A percentile compares a stretch with the other conserved stretches of the same genome.
phyloP scores from a whole-genome alignment of 2,888 invertebrate genomes.

The Ochlodes sylvanus region DNA sequence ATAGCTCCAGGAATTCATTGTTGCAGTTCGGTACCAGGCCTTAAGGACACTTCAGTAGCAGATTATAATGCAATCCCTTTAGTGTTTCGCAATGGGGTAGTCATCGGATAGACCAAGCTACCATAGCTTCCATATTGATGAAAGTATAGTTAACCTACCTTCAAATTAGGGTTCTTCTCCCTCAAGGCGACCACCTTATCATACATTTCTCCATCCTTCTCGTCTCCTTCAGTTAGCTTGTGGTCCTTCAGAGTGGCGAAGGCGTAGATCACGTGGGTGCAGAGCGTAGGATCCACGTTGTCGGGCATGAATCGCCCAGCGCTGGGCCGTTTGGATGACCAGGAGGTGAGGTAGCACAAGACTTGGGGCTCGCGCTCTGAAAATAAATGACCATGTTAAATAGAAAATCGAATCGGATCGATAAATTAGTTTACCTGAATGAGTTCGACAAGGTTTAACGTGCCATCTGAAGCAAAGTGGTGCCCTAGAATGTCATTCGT shows the following conservation, averaged over 20 bases:
- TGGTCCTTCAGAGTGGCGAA: constrained; percentile 96
- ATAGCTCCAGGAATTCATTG: no score
- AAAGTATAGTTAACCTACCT: constrained; percentile 77
- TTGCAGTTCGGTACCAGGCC: no score
- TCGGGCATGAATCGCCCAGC: constrained; percentile 95
- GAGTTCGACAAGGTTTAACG: no score
- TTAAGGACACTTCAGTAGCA: no score
- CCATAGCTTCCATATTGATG: no score
- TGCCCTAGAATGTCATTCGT: no score
- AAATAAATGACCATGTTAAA: constrained; percentile 39
- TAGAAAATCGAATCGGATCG: no score
- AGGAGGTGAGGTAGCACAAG: constrained; percentile 98
- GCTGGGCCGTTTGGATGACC: constrained; percentile 96
- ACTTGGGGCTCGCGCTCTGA: constrained; percentile 93
- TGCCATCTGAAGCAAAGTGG: no score
- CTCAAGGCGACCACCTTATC: constrained; percentile 93
- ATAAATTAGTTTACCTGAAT: no score
- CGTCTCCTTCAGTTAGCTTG: constrained; percentile 91
- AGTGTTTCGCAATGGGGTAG: no score
- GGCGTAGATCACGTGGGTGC: constrained; percentile 97
- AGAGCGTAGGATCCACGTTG: constrained; percentile 94
- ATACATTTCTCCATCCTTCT: constrained; percentile 94
- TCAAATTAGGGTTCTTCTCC: constrained; percentile 94
- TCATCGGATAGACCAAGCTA: no score
- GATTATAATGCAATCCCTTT: no score